A percentile compares a stretch with the other conserved stretches of the same genome.
Conservation (phyloP, 2,797 vertebrate genomes). For the Pagetopsis macropterus region DNA sequence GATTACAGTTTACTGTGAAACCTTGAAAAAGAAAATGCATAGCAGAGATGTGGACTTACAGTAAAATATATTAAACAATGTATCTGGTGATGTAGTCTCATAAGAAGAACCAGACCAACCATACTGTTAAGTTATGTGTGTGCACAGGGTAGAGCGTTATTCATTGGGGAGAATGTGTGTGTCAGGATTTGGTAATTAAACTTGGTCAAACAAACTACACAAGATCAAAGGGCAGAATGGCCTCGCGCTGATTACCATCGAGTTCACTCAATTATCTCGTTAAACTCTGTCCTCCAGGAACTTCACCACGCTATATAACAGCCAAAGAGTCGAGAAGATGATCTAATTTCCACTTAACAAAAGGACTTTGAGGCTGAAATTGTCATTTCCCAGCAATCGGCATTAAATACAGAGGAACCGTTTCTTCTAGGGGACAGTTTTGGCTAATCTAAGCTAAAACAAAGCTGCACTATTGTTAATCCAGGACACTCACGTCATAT, state of each 20-base stretch:
- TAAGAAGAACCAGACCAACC: background rate
- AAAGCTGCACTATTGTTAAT: background rate
- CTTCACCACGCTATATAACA: constrained; percentile 10
- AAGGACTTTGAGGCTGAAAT: background rate
- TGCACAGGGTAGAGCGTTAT: background rate
- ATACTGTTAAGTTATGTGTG: background rate
- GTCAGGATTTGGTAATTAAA: constrained; percentile 57
- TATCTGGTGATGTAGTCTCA: too few relatives aligned
- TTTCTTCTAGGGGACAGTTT: background rate
- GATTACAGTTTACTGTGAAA: background rate
- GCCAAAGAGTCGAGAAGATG: background rate
- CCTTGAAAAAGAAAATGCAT: too few relatives aligned
- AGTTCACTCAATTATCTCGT: constrained; percentile 54
- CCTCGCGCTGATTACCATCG: constrained; percentile 44
- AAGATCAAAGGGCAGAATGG: constrained; percentile 47
- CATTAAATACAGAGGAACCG: background rate
- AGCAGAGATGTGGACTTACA: background rate
- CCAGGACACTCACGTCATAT: background rate
- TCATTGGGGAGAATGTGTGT: background rate
- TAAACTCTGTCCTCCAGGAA: constrained; percentile 26
- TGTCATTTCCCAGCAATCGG: background rate
- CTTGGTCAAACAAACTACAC: constrained; percentile 53
- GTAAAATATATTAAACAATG: constrained; percentile 7
- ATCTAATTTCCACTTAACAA: background rate
- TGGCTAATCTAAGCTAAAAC: background rate